These are phyloP conservation scores for Drosophila silvestris DNA, from an alignment of 2,888 invertebrate species.

Conservation along the genomic window DNA sequence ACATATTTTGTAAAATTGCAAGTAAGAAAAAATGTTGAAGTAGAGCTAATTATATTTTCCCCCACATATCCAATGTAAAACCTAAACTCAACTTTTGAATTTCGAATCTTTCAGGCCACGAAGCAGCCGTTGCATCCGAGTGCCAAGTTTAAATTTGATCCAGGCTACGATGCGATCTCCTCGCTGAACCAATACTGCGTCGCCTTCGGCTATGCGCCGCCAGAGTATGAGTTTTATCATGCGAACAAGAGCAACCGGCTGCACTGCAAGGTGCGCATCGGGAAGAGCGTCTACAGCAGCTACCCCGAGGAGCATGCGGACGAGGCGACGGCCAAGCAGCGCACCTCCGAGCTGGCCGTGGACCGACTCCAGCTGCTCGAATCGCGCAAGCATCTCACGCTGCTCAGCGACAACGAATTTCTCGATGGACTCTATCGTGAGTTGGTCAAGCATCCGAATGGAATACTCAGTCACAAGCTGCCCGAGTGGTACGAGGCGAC, in stretches of 20 bases:
- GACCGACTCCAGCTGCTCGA: slow-evolving; percentile 71
- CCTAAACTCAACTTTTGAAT: not conserved
- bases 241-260: slow-evolving; percentile 56
- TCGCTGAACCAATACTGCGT: slow-evolving; percentile 79
- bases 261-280: slow-evolving; percentile 81
- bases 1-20: too few relatives aligned
- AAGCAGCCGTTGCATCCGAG: not conserved
- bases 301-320: slow-evolving; percentile 82
- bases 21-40: not conserved
- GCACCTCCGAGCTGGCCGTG: slow-evolving; percentile 80
- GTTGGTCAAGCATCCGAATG: slow-evolving; percentile 85
- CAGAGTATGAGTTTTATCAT: slow-evolving; percentile 71
- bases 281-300: slow-evolving; percentile 76
- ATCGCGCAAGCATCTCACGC: slow-evolving; percentile 66
- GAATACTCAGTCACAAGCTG: slow-evolving; percentile 87
- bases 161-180: slow-evolving; percentile 73
- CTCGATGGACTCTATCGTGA: slow-evolving; percentile 78
- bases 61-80: not conserved
- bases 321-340: slow-evolving; percentile 74
- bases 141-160: slow-evolving; percentile 37
- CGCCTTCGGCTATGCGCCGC: slow-evolving; percentile 66
- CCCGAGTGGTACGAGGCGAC: slow-evolving; percentile 87
- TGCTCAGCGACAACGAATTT: slow-evolving; percentile 78
- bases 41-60: not conserved
- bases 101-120: not conserved